Percentiles rank a stretch among this genome's conserved stretches.
These are phyloP conservation scores for Drosophila repleta DNA, from an alignment of 1,140 invertebrate genomes.

Conservation along the genomic window DNA sequence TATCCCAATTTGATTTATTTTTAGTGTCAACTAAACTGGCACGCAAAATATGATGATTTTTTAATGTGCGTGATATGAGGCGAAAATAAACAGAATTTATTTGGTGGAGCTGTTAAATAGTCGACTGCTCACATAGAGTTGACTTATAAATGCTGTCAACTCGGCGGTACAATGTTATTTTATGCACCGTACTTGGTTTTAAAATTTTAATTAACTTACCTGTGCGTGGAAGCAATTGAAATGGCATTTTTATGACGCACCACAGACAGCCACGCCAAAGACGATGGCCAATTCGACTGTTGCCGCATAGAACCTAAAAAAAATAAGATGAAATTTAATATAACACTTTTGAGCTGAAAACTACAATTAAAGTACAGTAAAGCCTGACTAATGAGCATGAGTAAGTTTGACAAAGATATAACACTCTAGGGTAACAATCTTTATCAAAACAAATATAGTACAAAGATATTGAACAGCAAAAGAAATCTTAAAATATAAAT, in stretches of 20 bases:
- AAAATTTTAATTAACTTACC: conserved; percentile 10
- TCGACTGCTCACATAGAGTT: conserved; percentile 21
- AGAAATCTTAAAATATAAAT: too few relatives aligned
- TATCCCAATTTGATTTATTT: conserved; percentile 65
- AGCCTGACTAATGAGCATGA: background rate
- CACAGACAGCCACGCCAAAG: background rate
- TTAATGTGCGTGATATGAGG: conserved; percentile 3
- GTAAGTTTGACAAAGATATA: too few relatives aligned
- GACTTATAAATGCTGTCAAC: conserved; percentile 16
- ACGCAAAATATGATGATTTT: conserved; percentile 54
- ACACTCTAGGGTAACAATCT: too few relatives aligned
- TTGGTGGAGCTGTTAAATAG: conserved; percentile 20
- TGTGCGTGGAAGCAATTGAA: background rate
- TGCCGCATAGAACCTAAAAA: background rate
- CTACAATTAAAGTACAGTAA: background rate
- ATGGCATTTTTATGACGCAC: conserved; percentile 5
- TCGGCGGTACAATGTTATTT: conserved; percentile 5
- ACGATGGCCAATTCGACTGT: background rate
- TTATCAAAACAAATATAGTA: too few relatives aligned
- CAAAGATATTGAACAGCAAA: too few relatives aligned
- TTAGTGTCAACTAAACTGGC: conserved; percentile 57
- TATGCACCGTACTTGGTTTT: background rate
- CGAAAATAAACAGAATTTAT: conserved; percentile 24
- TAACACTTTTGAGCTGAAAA: background rate
- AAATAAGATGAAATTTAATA: background rate